Percentiles rank a stretch among this genome's conserved stretches.
phyloP scores from a whole-genome alignment of 2,888 invertebrate species.

The Xanthia icteritia region DNA sequence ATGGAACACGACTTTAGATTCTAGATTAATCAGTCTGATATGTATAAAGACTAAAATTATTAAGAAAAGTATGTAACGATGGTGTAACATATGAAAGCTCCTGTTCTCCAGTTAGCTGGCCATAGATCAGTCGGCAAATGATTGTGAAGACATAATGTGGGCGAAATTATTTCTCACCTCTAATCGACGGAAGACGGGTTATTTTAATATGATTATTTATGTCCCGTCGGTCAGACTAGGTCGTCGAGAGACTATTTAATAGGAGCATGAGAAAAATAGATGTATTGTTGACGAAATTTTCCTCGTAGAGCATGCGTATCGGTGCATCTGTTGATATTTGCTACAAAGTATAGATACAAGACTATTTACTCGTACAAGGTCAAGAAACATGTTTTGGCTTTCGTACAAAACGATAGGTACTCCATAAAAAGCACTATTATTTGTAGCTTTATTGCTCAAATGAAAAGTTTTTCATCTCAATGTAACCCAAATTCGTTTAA shows the following conservation, averaged over 20 bases:
- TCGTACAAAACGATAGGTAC: neutral
- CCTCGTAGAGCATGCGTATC: conserved; percentile 10
- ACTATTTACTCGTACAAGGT: conserved; percentile 32
- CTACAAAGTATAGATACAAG: conserved; percentile 12
- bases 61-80: conserved; percentile 42
- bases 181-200: conserved; percentile 66
- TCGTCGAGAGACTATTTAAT: conserved; percentile 64
- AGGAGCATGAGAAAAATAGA: conserved; percentile 55
- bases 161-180: conserved; percentile 67
- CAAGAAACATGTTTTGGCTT: neutral
- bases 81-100: conserved; percentile 49
- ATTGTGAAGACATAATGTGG: conserved; percentile 63
- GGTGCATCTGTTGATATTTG: conserved; percentile 38
- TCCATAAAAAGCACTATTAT: neutral
- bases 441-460: neutral
- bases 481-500: neutral
- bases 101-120: conserved; percentile 33
- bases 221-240: conserved; percentile 64
- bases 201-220: conserved; percentile 69
- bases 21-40: conserved; percentile 34
- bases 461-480: neutral
- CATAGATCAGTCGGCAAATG: conserved; percentile 61
- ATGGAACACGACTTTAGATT: conserved; percentile 43
- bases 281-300: conserved; percentile 49
- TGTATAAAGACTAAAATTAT: conserved; percentile 21